Percentiles rank a stretch among this genome's conserved stretches.
Evolutionary conservation across 2,888 invertebrate species (phyloP).

Genomic region (Meandrusa payeni): DNA sequence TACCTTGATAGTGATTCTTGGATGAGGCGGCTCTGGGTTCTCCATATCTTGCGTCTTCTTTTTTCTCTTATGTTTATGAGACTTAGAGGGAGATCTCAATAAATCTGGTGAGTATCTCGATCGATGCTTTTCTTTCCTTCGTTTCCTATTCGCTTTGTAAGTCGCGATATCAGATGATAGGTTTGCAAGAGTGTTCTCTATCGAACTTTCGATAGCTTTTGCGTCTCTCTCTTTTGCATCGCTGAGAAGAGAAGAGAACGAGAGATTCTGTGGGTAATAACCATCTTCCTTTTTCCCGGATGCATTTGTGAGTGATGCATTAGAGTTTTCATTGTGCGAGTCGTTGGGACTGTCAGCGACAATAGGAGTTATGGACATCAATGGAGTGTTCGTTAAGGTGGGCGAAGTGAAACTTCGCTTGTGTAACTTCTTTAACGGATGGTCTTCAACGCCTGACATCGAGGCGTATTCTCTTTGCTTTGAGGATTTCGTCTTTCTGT

Average conservation of each 20-base stretch:
- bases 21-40: constrained; percentile 80
- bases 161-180: constrained; percentile 73
- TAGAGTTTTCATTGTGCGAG: constrained; percentile 74
- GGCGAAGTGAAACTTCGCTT: constrained; percentile 77
- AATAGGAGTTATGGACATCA: constrained; percentile 77
- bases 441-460: constrained; percentile 46
- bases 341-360: constrained; percentile 75
- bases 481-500: constrained; percentile 64
- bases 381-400: constrained; percentile 70
- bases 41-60: constrained; percentile 87
- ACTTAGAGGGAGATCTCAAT: constrained; percentile 83
- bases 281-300: constrained; percentile 47
- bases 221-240: constrained; percentile 67
- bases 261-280: constrained; percentile 62
- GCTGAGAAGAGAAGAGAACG: constrained; percentile 71
- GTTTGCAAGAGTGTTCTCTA: constrained; percentile 70
- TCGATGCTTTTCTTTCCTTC: constrained; percentile 88
- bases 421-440: constrained; percentile 55
- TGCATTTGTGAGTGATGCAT: constrained; percentile 56
- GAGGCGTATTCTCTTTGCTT: constrained; percentile 56
- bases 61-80: constrained; percentile 90
- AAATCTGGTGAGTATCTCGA: constrained; percentile 86
- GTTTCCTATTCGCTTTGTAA: constrained; percentile 84
- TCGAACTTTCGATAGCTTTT: constrained; percentile 69
- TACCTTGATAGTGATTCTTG: constrained; percentile 91